Conservation (phyloP, 2,113 vertebrate species). For the Atlantisia rogersi region DNA sequence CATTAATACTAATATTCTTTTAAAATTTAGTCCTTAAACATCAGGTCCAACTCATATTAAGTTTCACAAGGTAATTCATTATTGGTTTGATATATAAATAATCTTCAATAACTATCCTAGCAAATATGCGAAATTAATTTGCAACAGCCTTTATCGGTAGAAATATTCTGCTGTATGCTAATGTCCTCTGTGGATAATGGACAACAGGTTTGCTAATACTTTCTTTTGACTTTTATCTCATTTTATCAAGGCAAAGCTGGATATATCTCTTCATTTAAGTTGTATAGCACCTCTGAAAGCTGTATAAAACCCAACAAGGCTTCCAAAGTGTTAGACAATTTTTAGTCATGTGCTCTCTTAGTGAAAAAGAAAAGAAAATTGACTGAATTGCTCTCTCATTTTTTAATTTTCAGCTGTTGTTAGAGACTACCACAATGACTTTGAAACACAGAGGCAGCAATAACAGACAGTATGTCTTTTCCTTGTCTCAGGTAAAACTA, state of each 20-base stretch:
- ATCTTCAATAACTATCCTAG: constrained; percentile 40
- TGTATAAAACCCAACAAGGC: neutral
- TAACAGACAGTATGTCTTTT: neutral
- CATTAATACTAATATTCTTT: neutral
- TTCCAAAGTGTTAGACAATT: neutral
- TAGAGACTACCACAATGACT: neutral
- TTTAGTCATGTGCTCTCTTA: neutral
- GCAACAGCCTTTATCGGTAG: constrained; percentile 23
- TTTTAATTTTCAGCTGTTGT: neutral
- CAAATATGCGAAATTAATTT: constrained; percentile 25
- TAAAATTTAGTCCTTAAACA: neutral
- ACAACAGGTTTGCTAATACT: neutral
- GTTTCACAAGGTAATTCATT: constrained; percentile 48
- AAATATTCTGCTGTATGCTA: constrained; percentile 15
- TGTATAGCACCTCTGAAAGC: neutral
- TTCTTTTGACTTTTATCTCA: constrained; percentile 3
- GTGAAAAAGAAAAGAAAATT: neutral
- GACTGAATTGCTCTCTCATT: neutral
- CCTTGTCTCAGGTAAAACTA: neutral
- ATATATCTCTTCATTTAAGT: neutral
- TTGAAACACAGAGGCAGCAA: neutral
- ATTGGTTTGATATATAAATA: constrained; percentile 44
- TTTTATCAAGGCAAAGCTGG: neutral
- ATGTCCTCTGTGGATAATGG: constrained; percentile 12
- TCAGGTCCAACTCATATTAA: constrained; percentile 43